Conservation (phyloP, 2,113 vertebrate species). For the Sprattus sprattus region DNA sequence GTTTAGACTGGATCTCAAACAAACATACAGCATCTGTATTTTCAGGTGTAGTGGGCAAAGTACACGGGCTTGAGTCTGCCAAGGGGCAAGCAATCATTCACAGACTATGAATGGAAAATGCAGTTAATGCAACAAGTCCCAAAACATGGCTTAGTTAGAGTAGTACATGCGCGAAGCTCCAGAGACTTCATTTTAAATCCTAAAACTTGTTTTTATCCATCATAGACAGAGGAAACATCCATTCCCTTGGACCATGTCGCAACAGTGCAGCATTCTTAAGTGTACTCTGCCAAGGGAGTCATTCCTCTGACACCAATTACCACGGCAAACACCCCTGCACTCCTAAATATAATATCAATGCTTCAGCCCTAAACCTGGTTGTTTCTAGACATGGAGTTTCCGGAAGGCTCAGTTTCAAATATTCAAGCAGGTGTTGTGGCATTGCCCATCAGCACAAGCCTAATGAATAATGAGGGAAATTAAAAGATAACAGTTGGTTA, state of each 20-base stretch:
- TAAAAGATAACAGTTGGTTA: too few species aligned
- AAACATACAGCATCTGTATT: not conserved
- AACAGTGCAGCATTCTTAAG: not conserved
- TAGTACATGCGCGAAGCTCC: not conserved
- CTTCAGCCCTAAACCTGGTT: not conserved
- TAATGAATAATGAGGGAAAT: not conserved
- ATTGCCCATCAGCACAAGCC: not conserved
- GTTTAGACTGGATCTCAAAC: not conserved
- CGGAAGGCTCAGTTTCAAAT: not conserved
- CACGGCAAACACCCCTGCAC: not conserved
- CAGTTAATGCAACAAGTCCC: not conserved
- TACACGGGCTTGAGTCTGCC: not conserved
- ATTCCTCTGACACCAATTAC: conserved; percentile 6
- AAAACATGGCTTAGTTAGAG: not conserved
- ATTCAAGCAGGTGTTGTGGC: too few species aligned
- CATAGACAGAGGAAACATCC: not conserved
- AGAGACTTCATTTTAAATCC: not conserved
- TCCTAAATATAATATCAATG: not conserved
- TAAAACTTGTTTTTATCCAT: not conserved
- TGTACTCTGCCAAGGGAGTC: not conserved
- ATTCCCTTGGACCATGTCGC: conserved; percentile 14
- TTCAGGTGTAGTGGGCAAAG: not conserved
- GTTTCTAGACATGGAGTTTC: not conserved
- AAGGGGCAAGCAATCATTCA: not conserved
- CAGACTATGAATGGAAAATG: not conserved